phyloP scores from a whole-genome alignment of 2,797 vertebrate genomes.

The Cichlasoma orientale region DNA sequence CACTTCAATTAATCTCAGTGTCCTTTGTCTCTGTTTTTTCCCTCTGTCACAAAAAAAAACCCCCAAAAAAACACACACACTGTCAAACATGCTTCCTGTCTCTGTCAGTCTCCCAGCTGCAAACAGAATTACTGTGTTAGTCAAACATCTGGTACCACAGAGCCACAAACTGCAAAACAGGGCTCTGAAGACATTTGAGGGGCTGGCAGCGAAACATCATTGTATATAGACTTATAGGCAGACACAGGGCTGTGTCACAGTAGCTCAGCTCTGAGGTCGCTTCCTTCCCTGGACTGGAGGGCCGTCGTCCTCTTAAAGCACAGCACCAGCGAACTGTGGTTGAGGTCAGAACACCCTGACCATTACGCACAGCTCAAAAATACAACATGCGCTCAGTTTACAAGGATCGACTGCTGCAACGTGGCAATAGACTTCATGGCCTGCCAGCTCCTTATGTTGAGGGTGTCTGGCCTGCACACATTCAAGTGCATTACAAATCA shows the following conservation, averaged over 20 bases:
- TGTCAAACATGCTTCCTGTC: slow-evolving; percentile 2
- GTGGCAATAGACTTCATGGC: slow-evolving; percentile 65
- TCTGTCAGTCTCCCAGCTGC: slow-evolving; percentile 1
- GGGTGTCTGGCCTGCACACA: not conserved
- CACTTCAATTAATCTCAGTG: slow-evolving; percentile 8
- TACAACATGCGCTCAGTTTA: slow-evolving; percentile 60
- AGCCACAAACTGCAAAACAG: slow-evolving; percentile 41
- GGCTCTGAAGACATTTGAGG: slow-evolving; percentile 12
- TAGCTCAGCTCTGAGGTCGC: slow-evolving; percentile 26
- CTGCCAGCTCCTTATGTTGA: not conserved
- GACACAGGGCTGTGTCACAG: slow-evolving; percentile 3
- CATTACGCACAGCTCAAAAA: slow-evolving; percentile 61
- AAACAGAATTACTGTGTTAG: slow-evolving; percentile 7
- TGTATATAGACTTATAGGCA: not conserved
- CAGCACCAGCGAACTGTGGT: slow-evolving; percentile 52
- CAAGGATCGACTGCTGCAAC: slow-evolving; percentile 65
- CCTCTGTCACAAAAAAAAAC: not conserved
- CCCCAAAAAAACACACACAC: not conserved
- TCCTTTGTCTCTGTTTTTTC: slow-evolving; percentile 8
- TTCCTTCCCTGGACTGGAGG: slow-evolving; percentile 25
- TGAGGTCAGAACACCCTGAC: slow-evolving; percentile 67
- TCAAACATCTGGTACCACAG: slow-evolving; percentile 52
- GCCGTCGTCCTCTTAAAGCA: slow-evolving; percentile 16
- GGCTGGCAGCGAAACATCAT: not conserved
- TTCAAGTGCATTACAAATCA: not conserved